Evolutionary conservation across 2,113 vertebrate genomes (phyloP).

Genomic region (Lepus timidus): DNA sequence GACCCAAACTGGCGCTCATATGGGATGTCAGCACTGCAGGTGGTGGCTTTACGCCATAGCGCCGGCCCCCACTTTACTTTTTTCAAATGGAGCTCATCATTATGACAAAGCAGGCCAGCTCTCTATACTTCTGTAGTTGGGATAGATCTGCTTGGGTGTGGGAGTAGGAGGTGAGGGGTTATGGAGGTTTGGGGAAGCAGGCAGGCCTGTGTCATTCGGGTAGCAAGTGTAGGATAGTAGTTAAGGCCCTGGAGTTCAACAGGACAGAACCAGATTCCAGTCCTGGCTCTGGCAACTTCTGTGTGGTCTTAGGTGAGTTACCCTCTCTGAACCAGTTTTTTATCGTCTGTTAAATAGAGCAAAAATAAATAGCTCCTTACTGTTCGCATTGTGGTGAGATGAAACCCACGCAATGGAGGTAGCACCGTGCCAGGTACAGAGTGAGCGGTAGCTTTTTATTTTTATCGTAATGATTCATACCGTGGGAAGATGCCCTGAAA

Average conservation of each 20-base stretch:
- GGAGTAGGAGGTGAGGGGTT: background rate
- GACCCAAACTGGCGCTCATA: too few species aligned
- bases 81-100: background rate
- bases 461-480: background rate
- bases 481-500: background rate
- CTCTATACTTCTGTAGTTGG: background rate
- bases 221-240: background rate
- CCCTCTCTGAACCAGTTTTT: background rate
- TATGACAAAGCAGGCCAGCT: background rate
- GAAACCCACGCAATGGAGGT: background rate
- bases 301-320: background rate
- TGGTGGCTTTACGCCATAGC: too few species aligned
- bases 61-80: background rate
- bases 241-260: background rate
- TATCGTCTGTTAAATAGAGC: background rate
- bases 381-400: slow-evolving; percentile 17
- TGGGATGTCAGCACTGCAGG: too few species aligned
- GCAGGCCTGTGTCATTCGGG: background rate
- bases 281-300: slow-evolving; percentile 9
- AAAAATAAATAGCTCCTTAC: background rate
- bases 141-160: background rate
- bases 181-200: background rate
- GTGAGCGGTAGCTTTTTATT: background rate
- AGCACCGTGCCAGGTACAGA: background rate
- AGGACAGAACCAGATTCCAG: background rate